Evolutionary conservation across 2,113 vertebrate genomes (phyloP), one percentile per base, ranked within the genome.

Genomic region (Notothenia coriiceps): DNA sequence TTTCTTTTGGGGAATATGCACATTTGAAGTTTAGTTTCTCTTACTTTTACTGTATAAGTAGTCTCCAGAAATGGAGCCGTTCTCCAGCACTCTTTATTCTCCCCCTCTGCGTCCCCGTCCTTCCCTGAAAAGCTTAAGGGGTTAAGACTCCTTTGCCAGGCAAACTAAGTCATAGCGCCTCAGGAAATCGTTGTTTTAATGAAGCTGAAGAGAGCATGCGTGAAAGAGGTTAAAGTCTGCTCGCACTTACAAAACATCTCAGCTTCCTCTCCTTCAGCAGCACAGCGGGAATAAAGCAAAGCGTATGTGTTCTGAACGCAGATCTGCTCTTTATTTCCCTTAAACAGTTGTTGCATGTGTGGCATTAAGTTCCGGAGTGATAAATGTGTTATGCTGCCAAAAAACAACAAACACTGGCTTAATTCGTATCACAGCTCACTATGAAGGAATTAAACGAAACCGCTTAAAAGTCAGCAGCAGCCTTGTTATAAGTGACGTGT

Each of bases 161-260:
- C 72, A 5, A 17, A 22, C 55, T 70, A 57, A 1, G 9, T 25
- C 61, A 17, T 55, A 43, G 4, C 6, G 33, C 46, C 62, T 56
- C 29, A 74, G 79, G 59, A 84, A 69, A 83, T 64, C 22, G 52
- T 62, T 29, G 13, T 87, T 89, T 57, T 52, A 83, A 77, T 57
- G 22, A n/a, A 56, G 66, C 44, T 49, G 70, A 60, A 56, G 51
- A 52, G 44, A 40, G 12, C 29, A 46, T 14, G 11, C 74, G 44
- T 80, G 44, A 50, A 17, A 25, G 54, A 52, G 56, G 66, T 74
- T 73, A 25, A 59, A 47, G 66, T 55, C 71, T 74, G 44, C 61
- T 62, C 11, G 3, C 43, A 12, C 44, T 29, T n/a, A n/a, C 40
- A 81, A 79, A 85, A 76, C 77, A 63, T 70, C 61, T 67, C 64